Evolutionary conservation across 2,113 vertebrate genomes (phyloP).

Genomic region (Motacilla alba): DNA sequence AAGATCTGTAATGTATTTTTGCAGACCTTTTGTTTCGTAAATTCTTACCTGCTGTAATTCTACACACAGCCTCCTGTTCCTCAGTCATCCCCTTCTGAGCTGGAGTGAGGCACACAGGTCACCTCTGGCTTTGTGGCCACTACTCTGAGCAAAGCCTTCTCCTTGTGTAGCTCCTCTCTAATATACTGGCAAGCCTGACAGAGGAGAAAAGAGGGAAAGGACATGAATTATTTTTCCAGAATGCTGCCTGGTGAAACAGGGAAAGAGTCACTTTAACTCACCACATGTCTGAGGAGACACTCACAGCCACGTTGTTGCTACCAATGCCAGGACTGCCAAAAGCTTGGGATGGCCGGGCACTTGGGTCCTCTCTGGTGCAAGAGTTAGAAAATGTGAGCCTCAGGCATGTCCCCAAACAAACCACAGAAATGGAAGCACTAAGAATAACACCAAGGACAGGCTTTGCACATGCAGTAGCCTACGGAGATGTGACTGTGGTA

Average conservation of each 20-base stretch:
- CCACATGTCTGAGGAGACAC: background rate
- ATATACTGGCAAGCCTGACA: background rate
- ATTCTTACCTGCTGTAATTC: background rate
- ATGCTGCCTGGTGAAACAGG: background rate
- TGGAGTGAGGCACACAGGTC: background rate
- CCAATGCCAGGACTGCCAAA: background rate
- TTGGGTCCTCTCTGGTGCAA: background rate
- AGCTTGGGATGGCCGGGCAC: accelerated
- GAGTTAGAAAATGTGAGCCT: background rate
- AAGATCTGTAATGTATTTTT: background rate
- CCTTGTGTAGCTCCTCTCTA: background rate
- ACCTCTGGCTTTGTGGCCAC: background rate
- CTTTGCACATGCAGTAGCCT: background rate
- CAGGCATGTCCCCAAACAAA: background rate
- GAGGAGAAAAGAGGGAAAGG: background rate
- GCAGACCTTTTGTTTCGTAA: background rate
- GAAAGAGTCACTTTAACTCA: background rate
- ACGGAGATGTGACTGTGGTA: background rate
- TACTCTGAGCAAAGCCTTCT: background rate
- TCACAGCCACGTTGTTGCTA: background rate
- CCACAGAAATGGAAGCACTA: background rate
- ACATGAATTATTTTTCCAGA: background rate
- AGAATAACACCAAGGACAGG: background rate
- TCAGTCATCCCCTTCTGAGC: background rate
- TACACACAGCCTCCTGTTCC: accelerated